These are phyloP conservation scores for Drosophila meridiana DNA, from an alignment of 2,888 invertebrate species.

Conservation along the genomic window DNA sequence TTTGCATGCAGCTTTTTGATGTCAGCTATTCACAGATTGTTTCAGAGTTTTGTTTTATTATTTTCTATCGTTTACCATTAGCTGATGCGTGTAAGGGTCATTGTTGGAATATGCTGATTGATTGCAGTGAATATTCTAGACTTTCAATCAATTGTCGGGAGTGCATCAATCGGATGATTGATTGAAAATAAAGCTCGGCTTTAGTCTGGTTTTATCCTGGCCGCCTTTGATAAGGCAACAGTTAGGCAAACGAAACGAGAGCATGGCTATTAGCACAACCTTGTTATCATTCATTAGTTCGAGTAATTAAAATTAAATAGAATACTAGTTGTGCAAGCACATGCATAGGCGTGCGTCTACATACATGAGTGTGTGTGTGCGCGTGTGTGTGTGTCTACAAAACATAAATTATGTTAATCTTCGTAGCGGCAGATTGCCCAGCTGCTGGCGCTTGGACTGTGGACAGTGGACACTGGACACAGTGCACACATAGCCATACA, in stretches of 20 bases:
- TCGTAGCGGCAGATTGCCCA: conserved; percentile 15
- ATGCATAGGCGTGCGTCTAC: neutral
- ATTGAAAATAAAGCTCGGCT: neutral
- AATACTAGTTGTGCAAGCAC: neutral
- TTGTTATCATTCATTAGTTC: conserved; percentile 24
- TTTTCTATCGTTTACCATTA: conserved; percentile 33
- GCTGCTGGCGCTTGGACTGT: conserved; percentile 1
- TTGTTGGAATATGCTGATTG: conserved; percentile 39
- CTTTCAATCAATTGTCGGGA: conserved; percentile 18
- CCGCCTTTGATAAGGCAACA: too few species aligned
- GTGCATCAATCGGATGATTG: conserved; percentile 9
- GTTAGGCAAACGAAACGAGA: neutral
- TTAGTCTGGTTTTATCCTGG: neutral
- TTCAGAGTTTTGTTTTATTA: conserved; percentile 51
- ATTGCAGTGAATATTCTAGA: conserved; percentile 28
- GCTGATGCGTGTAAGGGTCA: conserved; percentile 40
- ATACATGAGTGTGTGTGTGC: neutral
- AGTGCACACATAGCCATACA: conserved; percentile 13
- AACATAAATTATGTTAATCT: conserved; percentile 45
- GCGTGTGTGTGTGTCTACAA: neutral
- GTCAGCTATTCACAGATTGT: conserved; percentile 44
- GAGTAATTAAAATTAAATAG: conserved; percentile 35
- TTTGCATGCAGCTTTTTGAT: conserved; percentile 15
- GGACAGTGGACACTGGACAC: conserved; percentile 1
- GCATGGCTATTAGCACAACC: neutral